phyloP scores from a whole-genome alignment of 2,797 vertebrate genomes.

The Gymnodraco acuticeps region DNA sequence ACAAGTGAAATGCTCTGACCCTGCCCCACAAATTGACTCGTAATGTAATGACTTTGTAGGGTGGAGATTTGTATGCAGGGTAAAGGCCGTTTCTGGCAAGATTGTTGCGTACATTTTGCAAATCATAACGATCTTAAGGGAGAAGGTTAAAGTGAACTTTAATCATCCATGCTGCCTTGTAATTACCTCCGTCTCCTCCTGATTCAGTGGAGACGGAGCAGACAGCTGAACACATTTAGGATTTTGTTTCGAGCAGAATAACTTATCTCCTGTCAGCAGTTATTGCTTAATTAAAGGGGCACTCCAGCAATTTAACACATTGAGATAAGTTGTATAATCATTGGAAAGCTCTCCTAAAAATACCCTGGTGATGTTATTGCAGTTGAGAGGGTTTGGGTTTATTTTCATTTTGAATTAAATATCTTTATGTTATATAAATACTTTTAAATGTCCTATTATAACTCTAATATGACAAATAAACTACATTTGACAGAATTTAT shows the following conservation, averaged over 20 bases:
- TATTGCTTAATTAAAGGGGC: constrained; percentile 5
- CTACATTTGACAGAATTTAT: background rate
- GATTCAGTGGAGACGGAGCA: constrained; percentile 6
- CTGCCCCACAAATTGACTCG: background rate
- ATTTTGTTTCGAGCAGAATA: background rate
- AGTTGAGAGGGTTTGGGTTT: constrained; percentile 27
- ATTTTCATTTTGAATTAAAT: constrained; percentile 23
- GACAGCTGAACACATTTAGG: constrained; percentile 16
- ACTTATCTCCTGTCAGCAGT: background rate
- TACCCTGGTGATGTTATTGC: background rate
- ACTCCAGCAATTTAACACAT: background rate
- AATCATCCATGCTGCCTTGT: constrained; percentile 22
- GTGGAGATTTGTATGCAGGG: constrained; percentile 9
- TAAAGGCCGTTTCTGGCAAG: constrained; percentile 25
- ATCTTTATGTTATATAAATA: background rate
- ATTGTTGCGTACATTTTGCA: constrained; percentile 26
- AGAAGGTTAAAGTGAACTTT: constrained; percentile 34
- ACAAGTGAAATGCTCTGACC: constrained; percentile 7
- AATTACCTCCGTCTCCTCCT: constrained; percentile 6
- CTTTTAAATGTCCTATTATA: background rate
- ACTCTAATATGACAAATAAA: background rate
- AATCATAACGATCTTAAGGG: constrained; percentile 31
- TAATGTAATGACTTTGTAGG: background rate
- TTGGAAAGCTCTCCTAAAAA: background rate
- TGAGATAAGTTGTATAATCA: background rate